These are phyloP conservation scores for Catocala sponsa DNA, from an alignment of 2,888 invertebrate genomes.

Conservation along the genomic window DNA sequence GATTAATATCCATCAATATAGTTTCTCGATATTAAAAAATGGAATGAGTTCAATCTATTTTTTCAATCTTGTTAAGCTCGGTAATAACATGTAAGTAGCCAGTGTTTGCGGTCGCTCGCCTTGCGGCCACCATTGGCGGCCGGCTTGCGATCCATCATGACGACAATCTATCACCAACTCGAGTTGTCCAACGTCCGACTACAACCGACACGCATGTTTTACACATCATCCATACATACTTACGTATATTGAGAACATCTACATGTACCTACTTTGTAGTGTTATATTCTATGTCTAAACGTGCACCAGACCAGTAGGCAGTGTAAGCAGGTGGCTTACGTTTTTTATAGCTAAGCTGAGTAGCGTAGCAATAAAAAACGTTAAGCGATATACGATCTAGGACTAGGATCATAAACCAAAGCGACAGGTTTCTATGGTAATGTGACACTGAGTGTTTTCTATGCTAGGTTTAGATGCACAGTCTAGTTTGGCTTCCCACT, in stretches of 20 bases:
- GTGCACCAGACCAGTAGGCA: slow-evolving; percentile 30
- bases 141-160: slow-evolving; percentile 72
- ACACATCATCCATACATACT: slow-evolving; percentile 34
- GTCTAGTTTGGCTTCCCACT: slow-evolving; percentile 42
- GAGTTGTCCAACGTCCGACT: slow-evolving; percentile 23
- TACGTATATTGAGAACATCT: slow-evolving; percentile 20
- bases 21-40: slow-evolving; percentile 16
- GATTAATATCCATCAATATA: slow-evolving; percentile 17
- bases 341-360: background rate
- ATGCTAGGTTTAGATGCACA: slow-evolving; percentile 35
- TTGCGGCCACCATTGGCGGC: slow-evolving; percentile 57
- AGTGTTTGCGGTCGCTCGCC: slow-evolving; percentile 66
- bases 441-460: slow-evolving; percentile 48
- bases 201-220: slow-evolving; percentile 53
- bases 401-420: slow-evolving; percentile 43
- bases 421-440: slow-evolving; percentile 49
- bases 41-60: slow-evolving; percentile 31
- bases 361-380: slow-evolving; percentile 29
- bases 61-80: slow-evolving; percentile 40
- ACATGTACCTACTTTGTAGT: slow-evolving; percentile 32
- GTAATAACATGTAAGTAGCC: slow-evolving; percentile 54
- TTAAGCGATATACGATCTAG: slow-evolving; percentile 45
- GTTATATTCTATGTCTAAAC: slow-evolving; percentile 33
- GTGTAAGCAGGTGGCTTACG: background rate
- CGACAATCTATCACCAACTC: slow-evolving; percentile 73